Evolutionary conservation across 2,888 invertebrate genomes (phyloP).

Genomic region (Polymixis lichenea): DNA sequence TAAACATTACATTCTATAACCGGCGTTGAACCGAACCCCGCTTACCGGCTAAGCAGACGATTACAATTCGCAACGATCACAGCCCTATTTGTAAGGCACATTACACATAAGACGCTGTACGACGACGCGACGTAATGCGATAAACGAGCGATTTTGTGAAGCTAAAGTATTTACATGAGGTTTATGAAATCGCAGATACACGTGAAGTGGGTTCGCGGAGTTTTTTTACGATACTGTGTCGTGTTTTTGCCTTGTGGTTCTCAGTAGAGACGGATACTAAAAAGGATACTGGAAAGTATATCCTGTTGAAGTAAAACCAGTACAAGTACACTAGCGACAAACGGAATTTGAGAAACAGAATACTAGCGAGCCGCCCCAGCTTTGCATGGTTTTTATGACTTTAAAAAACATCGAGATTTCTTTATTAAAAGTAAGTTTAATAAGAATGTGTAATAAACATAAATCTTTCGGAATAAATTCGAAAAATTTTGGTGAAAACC

Average conservation of each 20-base stretch:
- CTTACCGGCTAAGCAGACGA: slow-evolving; percentile 66
- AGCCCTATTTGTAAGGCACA: slow-evolving; percentile 49
- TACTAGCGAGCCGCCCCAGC: too few species aligned
- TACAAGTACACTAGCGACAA: too few species aligned
- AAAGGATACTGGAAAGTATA: not conserved
- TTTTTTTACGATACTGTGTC: slow-evolving; percentile 23
- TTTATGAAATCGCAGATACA: slow-evolving; percentile 34
- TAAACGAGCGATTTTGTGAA: slow-evolving; percentile 23
- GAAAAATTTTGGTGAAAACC: too few species aligned
- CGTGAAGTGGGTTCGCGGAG: not conserved
- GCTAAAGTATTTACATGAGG: slow-evolving; percentile 39
- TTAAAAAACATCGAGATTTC: too few species aligned
- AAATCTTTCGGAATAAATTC: too few species aligned
- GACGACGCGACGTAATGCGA: slow-evolving; percentile 25
- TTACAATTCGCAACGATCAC: slow-evolving; percentile 67
- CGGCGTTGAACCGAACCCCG: slow-evolving; percentile 51
- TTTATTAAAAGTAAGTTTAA: too few species aligned
- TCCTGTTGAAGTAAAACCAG: not conserved
- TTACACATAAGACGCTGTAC: slow-evolving; percentile 50
- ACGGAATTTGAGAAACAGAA: too few species aligned
- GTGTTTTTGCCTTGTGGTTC: not conserved
- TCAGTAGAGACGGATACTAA: not conserved
- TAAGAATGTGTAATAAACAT: too few species aligned
- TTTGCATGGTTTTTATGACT: too few species aligned
- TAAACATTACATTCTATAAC: slow-evolving; percentile 63